Conservation (phyloP, 53 echinoderm and acorn worm species). For the Stichopus horrens region DNA sequence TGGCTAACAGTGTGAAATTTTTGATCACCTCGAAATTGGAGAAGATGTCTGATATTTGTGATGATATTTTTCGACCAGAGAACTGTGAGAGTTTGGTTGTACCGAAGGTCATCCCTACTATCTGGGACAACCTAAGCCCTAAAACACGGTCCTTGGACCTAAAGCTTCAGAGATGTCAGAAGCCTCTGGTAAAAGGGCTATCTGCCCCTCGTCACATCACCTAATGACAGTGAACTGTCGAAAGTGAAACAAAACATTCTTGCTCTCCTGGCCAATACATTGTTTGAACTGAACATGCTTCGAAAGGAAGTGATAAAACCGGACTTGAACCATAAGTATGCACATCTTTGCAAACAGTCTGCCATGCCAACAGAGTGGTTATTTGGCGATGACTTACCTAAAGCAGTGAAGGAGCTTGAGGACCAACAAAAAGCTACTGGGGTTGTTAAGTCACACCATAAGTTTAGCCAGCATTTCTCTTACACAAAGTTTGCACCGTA, state of each 20-base stretch:
- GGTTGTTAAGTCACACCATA: too few species aligned
- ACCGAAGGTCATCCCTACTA: too few species aligned
- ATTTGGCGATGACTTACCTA: slow-evolving; percentile 53
- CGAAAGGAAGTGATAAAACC: slow-evolving; percentile 40
- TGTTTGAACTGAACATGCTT: slow-evolving; percentile 29
- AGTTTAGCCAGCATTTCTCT: too few species aligned
- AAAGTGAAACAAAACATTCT: slow-evolving; percentile 1
- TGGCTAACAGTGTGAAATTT: too few species aligned
- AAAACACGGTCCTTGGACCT: slow-evolving; percentile 1
- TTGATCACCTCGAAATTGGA: too few species aligned
- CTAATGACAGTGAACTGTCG: slow-evolving; percentile 3
- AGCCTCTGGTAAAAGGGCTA: background rate
- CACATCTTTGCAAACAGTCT: slow-evolving; percentile 37
- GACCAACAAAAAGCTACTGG: slow-evolving; percentile 30
- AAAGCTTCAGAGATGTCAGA: slow-evolving; percentile 21
- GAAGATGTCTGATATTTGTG: too few species aligned
- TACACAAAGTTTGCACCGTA: too few species aligned
- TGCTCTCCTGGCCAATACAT: background rate
- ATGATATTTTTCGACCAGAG: too few species aligned
- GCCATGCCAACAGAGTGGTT: slow-evolving; percentile 42
- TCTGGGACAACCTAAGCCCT: too few species aligned
- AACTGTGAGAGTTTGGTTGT: too few species aligned
- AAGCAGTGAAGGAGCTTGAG: slow-evolving; percentile 42
- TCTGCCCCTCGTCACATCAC: background rate
- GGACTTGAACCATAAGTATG: slow-evolving; percentile 31